phyloP scores from a whole-genome alignment of 2,797 vertebrate species.

The Phrynocephalus vlangalii region DNA sequence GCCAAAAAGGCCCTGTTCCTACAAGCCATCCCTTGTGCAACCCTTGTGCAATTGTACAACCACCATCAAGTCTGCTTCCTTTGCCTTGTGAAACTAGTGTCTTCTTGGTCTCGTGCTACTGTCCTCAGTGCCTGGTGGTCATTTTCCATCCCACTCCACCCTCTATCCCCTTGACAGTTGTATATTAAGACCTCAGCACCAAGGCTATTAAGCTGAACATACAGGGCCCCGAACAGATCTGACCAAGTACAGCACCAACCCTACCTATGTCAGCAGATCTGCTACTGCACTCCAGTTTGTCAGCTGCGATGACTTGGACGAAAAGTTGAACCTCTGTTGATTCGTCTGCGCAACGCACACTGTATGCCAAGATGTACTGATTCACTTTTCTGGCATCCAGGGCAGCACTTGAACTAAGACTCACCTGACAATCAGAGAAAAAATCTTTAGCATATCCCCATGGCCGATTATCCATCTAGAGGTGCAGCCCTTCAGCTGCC shows the following conservation, averaged over 20 bases:
- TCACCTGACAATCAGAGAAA: slow-evolving; percentile 66
- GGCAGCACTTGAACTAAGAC: slow-evolving; percentile 60
- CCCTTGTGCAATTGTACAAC: background rate
- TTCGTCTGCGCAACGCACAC: background rate
- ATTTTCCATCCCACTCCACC: background rate
- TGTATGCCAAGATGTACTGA: slow-evolving; percentile 69
- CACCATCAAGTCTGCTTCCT: background rate
- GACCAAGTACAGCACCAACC: background rate
- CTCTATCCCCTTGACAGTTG: no score
- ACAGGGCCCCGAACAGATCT: background rate
- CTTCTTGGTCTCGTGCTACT: background rate
- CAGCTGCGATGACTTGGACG: background rate
- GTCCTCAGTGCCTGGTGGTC: background rate
- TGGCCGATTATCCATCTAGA: background rate
- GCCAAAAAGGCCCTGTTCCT: no score
- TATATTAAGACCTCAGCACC: background rate
- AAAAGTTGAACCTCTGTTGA: background rate
- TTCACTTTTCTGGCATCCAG: slow-evolving; percentile 68
- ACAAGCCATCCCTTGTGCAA: no score
- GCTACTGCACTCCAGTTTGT: background rate
- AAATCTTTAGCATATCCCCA: background rate
- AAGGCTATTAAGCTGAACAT: background rate
- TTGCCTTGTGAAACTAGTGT: background rate
- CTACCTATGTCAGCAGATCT: slow-evolving; percentile 71
- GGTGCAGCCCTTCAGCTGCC: background rate